Conservation (phyloP, 2,888 invertebrate species). For the Petrophora chlorosata region DNA sequence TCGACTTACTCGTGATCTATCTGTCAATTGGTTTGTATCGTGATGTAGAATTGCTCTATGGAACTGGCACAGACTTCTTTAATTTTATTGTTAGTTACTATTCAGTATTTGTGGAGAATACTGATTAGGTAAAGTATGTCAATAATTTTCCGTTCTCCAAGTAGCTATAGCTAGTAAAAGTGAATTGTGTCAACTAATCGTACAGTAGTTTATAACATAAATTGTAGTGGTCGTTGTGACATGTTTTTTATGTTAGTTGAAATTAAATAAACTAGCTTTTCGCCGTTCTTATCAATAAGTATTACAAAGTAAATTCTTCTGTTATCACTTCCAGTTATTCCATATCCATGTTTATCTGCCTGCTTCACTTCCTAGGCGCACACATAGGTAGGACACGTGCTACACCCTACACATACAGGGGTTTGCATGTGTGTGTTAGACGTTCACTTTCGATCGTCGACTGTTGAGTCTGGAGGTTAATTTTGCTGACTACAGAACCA, state of each 20-base stretch:
- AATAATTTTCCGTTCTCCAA: too few relatives aligned
- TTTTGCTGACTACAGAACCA: slow-evolving; percentile 34
- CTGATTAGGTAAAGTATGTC: too few relatives aligned
- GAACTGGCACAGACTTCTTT: slow-evolving; percentile 37
- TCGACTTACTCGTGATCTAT: slow-evolving; percentile 51
- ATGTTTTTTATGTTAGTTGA: too few relatives aligned
- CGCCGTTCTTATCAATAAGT: too few relatives aligned
- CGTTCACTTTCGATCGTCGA: slow-evolving; percentile 68
- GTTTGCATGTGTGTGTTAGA: slow-evolving; percentile 39
- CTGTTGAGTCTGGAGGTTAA: slow-evolving; percentile 44
- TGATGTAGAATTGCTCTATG: slow-evolving; percentile 34
- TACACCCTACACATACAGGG: slow-evolving; percentile 23
- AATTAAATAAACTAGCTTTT: too few relatives aligned
- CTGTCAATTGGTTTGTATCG: slow-evolving; percentile 33
- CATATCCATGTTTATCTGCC: slow-evolving; percentile 37
- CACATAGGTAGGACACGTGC: slow-evolving; percentile 38
- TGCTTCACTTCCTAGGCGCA: slow-evolving; percentile 49
- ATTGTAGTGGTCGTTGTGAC: too few relatives aligned
- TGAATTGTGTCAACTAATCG: too few relatives aligned
- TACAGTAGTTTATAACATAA: too few relatives aligned
- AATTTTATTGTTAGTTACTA: too few relatives aligned
- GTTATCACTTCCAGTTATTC: slow-evolving; percentile 42
- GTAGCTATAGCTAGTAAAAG: too few relatives aligned
- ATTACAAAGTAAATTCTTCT: slow-evolving; percentile 18
- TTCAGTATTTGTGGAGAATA: too few relatives aligned